These are phyloP conservation scores for Capra hircus DNA, from an alignment of 2,113 vertebrate genomes.

Conservation along the genomic window DNA sequence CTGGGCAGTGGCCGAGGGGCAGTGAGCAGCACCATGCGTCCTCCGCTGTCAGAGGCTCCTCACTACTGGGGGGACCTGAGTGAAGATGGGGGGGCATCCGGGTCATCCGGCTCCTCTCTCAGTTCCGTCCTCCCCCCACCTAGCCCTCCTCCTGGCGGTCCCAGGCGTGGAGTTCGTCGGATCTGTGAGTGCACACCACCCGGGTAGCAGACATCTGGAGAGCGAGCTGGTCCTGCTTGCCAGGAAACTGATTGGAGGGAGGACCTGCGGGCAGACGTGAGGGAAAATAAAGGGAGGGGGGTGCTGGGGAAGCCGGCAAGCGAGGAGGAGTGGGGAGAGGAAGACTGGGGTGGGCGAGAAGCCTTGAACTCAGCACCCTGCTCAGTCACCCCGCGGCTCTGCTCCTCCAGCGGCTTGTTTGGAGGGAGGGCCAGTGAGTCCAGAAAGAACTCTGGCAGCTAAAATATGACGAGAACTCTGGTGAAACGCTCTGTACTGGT, in stretches of 20 bases:
- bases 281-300: too few species aligned
- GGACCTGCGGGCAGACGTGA: too few species aligned
- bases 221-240: background rate
- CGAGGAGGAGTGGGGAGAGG: background rate
- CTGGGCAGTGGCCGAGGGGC: background rate
- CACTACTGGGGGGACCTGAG: rapidly evolving
- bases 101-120: background rate
- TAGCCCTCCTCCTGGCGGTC: background rate
- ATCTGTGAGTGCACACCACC: rapidly evolving
- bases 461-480: background rate
- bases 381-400: background rate
- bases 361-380: background rate
- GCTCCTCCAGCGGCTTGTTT: background rate
- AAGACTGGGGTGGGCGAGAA: background rate
- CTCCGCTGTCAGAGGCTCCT: background rate
- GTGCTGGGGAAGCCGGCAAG: rapidly evolving
- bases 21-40: rapidly evolving
- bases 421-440: background rate
- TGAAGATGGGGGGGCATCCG: background rate
- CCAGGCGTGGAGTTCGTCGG: rapidly evolving
- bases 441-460: rapidly evolving
- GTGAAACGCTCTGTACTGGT: background rate
- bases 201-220: background rate
- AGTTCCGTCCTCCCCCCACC: background rate
- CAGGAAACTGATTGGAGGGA: background rate